Evolutionary conservation across 2,113 vertebrate species (phyloP), one percentile per base, ranked within the genome.

Genomic region (Climacteris rufus): DNA sequence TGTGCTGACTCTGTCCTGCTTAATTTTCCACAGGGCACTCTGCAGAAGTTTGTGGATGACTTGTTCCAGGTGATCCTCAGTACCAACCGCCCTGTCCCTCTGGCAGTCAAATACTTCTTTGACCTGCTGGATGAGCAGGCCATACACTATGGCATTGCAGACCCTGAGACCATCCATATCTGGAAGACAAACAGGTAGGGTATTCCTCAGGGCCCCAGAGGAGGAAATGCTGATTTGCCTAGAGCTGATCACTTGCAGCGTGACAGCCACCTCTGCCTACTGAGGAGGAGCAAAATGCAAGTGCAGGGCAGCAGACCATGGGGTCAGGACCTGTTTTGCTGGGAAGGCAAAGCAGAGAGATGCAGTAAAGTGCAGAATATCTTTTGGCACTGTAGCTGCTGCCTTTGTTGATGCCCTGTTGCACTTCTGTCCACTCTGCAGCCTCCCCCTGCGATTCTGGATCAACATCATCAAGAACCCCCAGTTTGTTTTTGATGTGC

Each of bases 391-490:
- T 3, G 2, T 24, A 80, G 83, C 33, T 77, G 27, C 69, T 57
- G 1, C 61, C 42, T 89, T n/a, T 86, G 42, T 71, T 47, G 39
- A 86, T 63, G 17, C 49, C 71, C 5, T 12, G 35, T 59, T 42
- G 9, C 0, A 0, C 37, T 52, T 60, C 50, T 49, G 8, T 57
- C 64, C 79, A 79, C 23, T 87, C n/a, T 25, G 1, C 97, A 99
- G 99, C 96, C 98, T 99, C 61, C 99, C 99, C 6, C 97, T 99
- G 87, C 98, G 99, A 70, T 99, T 99, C 97, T 99, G 99, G 99
- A 99, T 99, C 98, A 99, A 99, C 96, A 99, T 99, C 25, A 99
- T 99, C 79, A 99, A 99, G 97, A 99, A 99, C 89, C 99, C 99
- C 2, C 99, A 99, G 98, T 99, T 99, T 49, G 99, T 99, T 83